Conservation (phyloP, 2,797 vertebrate genomes). For the Mormyrops attenuatus region DNA sequence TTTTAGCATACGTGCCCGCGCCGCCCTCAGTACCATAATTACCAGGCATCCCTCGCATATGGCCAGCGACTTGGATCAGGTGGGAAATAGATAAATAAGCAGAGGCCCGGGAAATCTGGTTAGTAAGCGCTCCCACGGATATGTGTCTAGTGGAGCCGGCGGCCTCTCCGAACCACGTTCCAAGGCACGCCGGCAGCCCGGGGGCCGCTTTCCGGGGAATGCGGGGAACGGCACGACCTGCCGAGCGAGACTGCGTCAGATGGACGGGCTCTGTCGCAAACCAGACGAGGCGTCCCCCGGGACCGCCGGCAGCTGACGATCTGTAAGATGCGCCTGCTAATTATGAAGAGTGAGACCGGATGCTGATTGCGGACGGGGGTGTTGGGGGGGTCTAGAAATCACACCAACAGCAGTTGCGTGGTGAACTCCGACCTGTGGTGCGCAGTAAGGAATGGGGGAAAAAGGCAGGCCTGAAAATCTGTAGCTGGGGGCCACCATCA, state of each 20-base stretch:
- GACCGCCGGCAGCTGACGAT: constrained; percentile 45
- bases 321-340: constrained; percentile 48
- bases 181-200: constrained; percentile 36
- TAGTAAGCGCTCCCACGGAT: constrained; percentile 24
- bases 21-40: background rate
- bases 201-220: constrained; percentile 23
- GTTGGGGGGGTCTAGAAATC: background rate
- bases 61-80: background rate
- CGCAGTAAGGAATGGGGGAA: background rate
- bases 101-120: background rate
- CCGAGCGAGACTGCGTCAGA: constrained; percentile 45
- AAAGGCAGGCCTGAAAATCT: constrained; percentile 33
- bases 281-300: constrained; percentile 35
- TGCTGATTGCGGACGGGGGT: constrained; percentile 25
- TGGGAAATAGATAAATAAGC: background rate
- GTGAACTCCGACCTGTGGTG: background rate
- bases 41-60: background rate
- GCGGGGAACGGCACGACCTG: constrained; percentile 34
- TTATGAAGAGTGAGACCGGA: constrained; percentile 42
- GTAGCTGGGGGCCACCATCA: constrained; percentile 37
- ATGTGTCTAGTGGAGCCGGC: constrained; percentile 36
- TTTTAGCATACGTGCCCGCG: background rate
- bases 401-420: background rate
- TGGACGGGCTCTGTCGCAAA: constrained; percentile 40
- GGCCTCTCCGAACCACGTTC: constrained; percentile 31